A percentile compares a stretch with the other conserved stretches of the same genome.
phyloP scores from a whole-genome alignment of 2,113 vertebrate species.

The Psilopsiagon aymara region DNA sequence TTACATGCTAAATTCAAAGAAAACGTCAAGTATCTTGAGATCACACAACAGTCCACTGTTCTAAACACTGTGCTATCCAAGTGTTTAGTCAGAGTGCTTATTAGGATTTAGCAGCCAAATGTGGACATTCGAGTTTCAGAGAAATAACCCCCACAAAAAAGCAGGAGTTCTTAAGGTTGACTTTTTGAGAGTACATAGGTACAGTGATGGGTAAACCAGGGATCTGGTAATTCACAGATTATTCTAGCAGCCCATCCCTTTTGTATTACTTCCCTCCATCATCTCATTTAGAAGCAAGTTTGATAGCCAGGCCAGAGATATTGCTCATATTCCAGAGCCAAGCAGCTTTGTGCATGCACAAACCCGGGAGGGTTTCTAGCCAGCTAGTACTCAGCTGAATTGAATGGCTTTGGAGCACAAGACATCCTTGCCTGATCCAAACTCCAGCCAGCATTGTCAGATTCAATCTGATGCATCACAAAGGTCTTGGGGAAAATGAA shows the following conservation, averaged over 20 bases:
- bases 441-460: background rate
- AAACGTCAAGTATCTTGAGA: background rate
- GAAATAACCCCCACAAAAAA: background rate
- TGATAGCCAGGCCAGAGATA: background rate
- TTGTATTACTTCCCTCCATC: background rate
- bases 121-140: background rate
- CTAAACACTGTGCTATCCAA: background rate
- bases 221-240: background rate
- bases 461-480: background rate
- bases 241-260: background rate
- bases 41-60: background rate
- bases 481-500: background rate
- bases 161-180: background rate
- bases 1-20: background rate
- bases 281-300: background rate
- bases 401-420: background rate
- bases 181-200: background rate
- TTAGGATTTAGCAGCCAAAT: background rate
- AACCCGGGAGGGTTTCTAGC: background rate
- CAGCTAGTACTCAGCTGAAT: background rate
- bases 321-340: background rate
- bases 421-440: background rate
- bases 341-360: background rate
- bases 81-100: background rate
- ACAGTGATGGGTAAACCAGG: background rate